Evolutionary conservation across 2,113 vertebrate species (phyloP).

Genomic region (Anarrhichthys ocellatus): DNA sequence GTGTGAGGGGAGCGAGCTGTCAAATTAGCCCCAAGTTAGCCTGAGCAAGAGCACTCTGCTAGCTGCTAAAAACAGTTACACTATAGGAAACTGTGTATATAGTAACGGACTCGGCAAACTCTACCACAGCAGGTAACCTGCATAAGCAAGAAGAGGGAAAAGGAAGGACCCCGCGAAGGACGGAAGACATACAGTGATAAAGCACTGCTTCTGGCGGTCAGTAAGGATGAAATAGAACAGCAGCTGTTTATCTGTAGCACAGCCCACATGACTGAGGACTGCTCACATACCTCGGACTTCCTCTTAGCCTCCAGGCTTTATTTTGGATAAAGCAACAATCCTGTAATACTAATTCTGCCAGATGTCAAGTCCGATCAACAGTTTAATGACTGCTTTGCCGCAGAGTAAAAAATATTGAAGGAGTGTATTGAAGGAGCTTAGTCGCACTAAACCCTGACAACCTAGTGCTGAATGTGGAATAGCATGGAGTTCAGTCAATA

Average conservation of each 20-base stretch:
- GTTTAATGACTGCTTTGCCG: slow-evolving; percentile 23
- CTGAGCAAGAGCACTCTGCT: too few relatives aligned
- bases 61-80: too few relatives aligned
- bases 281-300: background rate
- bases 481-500: slow-evolving; percentile 36
- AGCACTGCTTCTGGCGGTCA: background rate
- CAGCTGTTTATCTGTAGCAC: background rate
- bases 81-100: too few relatives aligned
- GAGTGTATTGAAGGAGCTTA: slow-evolving; percentile 26
- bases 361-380: slow-evolving; percentile 12
- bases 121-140: too few relatives aligned
- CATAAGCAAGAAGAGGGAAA: background rate
- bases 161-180: background rate
- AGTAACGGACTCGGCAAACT: background rate
- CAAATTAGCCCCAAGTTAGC: too few relatives aligned
- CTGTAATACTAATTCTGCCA: slow-evolving; percentile 6
- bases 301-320: background rate
- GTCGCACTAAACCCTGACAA: slow-evolving; percentile 33
- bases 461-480: slow-evolving; percentile 27
- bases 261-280: background rate
- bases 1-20: too few relatives aligned
- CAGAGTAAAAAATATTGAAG: slow-evolving; percentile 9
- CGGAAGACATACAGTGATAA: too few relatives aligned
- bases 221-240: too few relatives aligned
- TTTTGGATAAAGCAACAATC: slow-evolving; percentile 15